Evolutionary conservation across 37 sponge, comb jelly and placozoan genomes (phyloP), one percentile per base, ranked within the genome.

Genomic region (Aplysina aerophoba): DNA sequence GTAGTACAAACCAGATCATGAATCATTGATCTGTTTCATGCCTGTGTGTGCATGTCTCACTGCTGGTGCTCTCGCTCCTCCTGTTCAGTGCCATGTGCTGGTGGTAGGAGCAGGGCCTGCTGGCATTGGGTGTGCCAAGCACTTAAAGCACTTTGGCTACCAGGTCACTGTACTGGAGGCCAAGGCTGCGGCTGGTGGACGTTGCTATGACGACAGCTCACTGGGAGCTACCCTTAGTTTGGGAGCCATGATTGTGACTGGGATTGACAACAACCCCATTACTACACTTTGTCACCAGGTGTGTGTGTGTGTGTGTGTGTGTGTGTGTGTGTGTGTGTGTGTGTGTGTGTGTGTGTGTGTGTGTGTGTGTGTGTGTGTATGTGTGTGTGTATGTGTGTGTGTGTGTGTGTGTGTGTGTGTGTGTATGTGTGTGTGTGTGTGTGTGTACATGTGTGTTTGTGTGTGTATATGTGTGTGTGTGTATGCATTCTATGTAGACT

Each of bases 171-270:
- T 95, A 0, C 83, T 92, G 36, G 96, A 95, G 62, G 96, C 90
- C 11, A 41, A 83, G 34, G 84, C 73, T 38, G 62, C 83, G 30
- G 84, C 92, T 53, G 96, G 96, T 33, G 96, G 96, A 0, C 85
- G 96, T 54, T 90, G 92, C 27, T 58, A 62, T 41, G 96, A 95
- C 41, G 89, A 90, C 66, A 60, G 56, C 27, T 77, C 85, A 22
- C 64, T 95, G 78, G 96, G 96, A 0, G 61, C 73, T 27, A 87
- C 87, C 64, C 86, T 90, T 14, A 87, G 89, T 30, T 25, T 85
- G 78, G 96, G 96, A 15, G 96, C 96, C 81, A 92, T 92, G 93
- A 91, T 95, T 69, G 87, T 95, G 36, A 95, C 93, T 15, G 96
- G 96, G 22, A 77, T 92, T 30, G 81, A 69, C 81, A 95, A 92